Base-by-base conservation (phyloP, 2,888 invertebrate species). In the Nemotelus nigrinus region DNA sequence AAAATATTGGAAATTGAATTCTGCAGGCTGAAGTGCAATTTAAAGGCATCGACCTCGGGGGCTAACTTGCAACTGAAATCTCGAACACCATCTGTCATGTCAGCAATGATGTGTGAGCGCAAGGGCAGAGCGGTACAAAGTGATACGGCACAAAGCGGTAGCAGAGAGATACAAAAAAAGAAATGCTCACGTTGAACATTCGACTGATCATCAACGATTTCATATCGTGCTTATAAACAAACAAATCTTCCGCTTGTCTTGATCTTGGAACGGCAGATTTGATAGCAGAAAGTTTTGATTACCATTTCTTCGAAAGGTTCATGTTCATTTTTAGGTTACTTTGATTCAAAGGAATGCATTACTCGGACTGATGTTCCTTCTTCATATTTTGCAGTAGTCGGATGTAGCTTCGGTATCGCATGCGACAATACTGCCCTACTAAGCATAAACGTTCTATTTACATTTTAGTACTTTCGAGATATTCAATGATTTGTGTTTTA, bases 211-310 rank as follows among this genome's bases (percentile, higher is more conserved):
- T 43, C 64, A 64, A n/a, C 57, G 3, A 10, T 44, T 10, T 10
- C 44, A 44, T 70, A 70, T 41, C 55, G 43, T 25, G 10, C 10
- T n/a, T 7, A 8, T 70, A 53, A 70, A 70, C 55, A 70, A 70
- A 70, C 70, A 70, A 43, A 70, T 70, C 55, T 68, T 68, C 48
- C 53, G 70, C 55, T 55, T 70, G 70, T 41, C 55, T 53, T 70
- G 41, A 39, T 70, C 41, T 44, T 44, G 39, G 43, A 70, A 55
- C 70, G 70, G 55, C 4, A 70, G 7, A 70, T 53, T 55, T 55
- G 45, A 43, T n/a, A 44, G 8, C 43, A 8, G 44, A 64, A 8
- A 2, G 64, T n/a, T 64, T 44, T 41, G 64, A 44, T 44, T 64
- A 45, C 43, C 64, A 64, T 64, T 64, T 64, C 64, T 44, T 43